These are phyloP conservation scores for Arizona elegans DNA, from an alignment of 2,113 vertebrate genomes.

Conservation along the genomic window DNA sequence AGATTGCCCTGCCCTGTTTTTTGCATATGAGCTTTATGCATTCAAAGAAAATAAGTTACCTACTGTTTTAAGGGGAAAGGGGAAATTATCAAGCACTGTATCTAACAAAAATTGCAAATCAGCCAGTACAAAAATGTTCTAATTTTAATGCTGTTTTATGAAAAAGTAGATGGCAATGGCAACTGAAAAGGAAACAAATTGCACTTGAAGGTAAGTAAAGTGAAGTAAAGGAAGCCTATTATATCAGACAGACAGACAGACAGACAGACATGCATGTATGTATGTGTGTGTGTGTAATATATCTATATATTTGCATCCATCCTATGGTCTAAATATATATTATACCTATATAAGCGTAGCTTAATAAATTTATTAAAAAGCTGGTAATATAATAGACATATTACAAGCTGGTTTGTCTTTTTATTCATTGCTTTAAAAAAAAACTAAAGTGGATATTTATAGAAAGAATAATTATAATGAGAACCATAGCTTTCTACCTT, in stretches of 20 bases:
- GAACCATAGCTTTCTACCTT: not conserved
- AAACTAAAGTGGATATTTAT: not conserved
- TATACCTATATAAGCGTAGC: too few species aligned
- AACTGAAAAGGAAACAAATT: not conserved
- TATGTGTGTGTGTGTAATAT: too few species aligned
- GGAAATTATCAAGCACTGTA: not conserved
- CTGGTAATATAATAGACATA: not conserved
- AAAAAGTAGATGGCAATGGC: not conserved
- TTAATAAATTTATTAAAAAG: not conserved
- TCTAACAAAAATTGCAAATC: slow-evolving; percentile 2
- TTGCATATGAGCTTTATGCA: not conserved
- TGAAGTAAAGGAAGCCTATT: not conserved
- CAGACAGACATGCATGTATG: not conserved
- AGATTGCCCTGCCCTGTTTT: not conserved
- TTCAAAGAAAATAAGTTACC: not conserved
- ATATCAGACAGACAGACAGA: not conserved
- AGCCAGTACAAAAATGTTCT: not conserved
- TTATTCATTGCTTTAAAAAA: not conserved
- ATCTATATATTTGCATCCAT: too few species aligned
- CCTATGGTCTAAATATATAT: too few species aligned
- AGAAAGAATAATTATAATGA: not conserved
- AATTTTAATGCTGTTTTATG: not conserved
- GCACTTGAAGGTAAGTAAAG: not conserved
- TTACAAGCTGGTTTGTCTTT: not conserved
- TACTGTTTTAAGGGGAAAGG: not conserved